Base-by-base conservation (phyloP, 2,888 invertebrate genomes). In the Resseliella maxima region DNA sequence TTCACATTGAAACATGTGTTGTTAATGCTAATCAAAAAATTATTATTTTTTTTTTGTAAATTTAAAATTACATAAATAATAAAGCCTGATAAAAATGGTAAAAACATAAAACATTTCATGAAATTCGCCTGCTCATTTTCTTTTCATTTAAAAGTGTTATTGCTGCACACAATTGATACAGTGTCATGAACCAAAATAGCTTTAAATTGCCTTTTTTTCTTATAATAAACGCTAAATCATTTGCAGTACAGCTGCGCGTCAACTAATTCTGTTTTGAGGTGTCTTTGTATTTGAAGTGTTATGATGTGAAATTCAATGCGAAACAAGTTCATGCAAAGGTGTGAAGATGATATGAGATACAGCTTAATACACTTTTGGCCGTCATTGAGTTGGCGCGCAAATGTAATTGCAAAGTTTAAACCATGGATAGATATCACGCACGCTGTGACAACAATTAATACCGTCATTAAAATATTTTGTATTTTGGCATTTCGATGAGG, bases 371-470 rank as follows among this genome's bases (percentile, higher is more conserved):
- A 72, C 31, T 72, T n/a, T 72, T 31, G 72, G 72, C n/a, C 31
- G 31, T 35, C 3, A 15, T 72, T 72, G 1, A 15, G 27, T 59
- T 59, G 18, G 8, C 0, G 2, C 6, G 41, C 8, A 18, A 18
- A 50, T 50, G 46, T 50, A 27, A 72, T 72, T 72, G 10, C 31
- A 72, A 27, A 31, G 31, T 31, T 72, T 15, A 12, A 72, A 0
- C 72, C 6, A 72, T 31, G n/a, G n/a, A n/a, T 27, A 31, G 38
- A 24, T 83, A 36, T 38, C 83, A 38, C n/a, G 83, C 83, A 83
- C 38, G 83, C 38, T 83, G 83, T 38, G 83, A 83, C 83, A 83
- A n/a, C 83, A 83, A 83, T 83, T 83, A 83, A 83, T 83, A 83
- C 83, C 36, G 21, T 83, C 38, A 83, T 83, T 83, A 83, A 83